Evolutionary conservation across 2,113 vertebrate species (phyloP).

Genomic region (Caretta caretta): DNA sequence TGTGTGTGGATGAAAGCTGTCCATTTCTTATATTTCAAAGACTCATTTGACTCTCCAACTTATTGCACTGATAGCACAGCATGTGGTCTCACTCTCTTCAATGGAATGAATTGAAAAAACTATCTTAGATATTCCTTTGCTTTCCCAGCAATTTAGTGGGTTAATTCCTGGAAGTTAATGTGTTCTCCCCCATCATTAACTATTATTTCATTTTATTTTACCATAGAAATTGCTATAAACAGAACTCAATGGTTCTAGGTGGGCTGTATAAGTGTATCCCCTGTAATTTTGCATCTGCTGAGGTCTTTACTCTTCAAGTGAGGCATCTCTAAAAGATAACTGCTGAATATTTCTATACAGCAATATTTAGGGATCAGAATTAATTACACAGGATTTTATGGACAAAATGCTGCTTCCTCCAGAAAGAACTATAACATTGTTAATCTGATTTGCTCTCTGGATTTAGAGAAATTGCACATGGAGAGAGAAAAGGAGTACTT

Average conservation of each 20-base stretch:
- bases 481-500: background rate
- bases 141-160: background rate
- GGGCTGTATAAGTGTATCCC: background rate
- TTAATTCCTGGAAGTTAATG: background rate
- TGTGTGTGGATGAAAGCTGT: background rate
- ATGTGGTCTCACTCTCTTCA: background rate
- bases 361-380: conserved; percentile 57
- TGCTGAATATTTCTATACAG: background rate
- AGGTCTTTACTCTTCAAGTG: background rate
- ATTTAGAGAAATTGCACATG: conserved; percentile 59
- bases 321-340: background rate
- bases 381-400: conserved; percentile 29
- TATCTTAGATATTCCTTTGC: background rate
- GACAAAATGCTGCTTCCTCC: conserved; percentile 40
- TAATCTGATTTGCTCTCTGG: conserved; percentile 60
- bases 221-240: background rate
- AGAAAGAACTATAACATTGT: conserved; percentile 44
- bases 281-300: background rate
- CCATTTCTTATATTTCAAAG: background rate
- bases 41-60: background rate
- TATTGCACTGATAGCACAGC: background rate
- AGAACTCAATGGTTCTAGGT: background rate
- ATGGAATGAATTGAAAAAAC: background rate
- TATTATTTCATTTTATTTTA: background rate
- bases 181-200: background rate